Evolutionary conservation across 1,140 invertebrate genomes (phyloP), one percentile per base, ranked within the genome.

Genomic region (Plutomurus gul): DNA sequence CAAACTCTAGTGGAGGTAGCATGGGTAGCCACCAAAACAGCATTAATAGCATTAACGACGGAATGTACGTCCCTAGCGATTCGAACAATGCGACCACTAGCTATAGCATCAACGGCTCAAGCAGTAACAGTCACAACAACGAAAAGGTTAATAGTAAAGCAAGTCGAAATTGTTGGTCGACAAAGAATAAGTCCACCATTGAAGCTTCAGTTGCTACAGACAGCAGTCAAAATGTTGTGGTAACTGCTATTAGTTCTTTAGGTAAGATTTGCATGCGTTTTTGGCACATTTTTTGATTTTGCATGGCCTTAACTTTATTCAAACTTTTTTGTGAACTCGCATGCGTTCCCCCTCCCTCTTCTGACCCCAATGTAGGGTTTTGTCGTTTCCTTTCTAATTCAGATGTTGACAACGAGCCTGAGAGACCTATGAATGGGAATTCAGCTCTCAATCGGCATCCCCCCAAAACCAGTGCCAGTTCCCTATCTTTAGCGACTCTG

Each of bases 401-500:
- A 78, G 77, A 78, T 73, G 25, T 70, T 18, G 77, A 78, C 10
- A 70, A 13, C 20, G 77, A 78, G 22, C 13, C 27, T 27, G 77
- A 78, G 25, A 78, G 70, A 73, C 33, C 65, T 18, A 11, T 10
- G 1, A 39, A 40, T 43, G 70, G 70, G 25, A 72, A 30, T 37
- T 18, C 16, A 3, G 37, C 70, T 39, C 37, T 72, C 3, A 72
- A 25, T 40, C 70, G 36, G 6, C 70, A 72, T 40, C 76, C n/a
- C n/a, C n/a, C 79, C 10, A 84, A 84, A 75, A 46, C 73, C 13
- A 85, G 82, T 74, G 80, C 84, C 27, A 85, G 81, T 60, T 84
- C 84, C n/a, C 33, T 85, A 18, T 81, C 83, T 1, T 71, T 85
- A 30, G 73, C 81, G 11, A 80, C 82, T 13, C 77, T 83, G 36